phyloP scores from a whole-genome alignment of 2,797 vertebrate genomes.

The Takifugu rubripes region DNA sequence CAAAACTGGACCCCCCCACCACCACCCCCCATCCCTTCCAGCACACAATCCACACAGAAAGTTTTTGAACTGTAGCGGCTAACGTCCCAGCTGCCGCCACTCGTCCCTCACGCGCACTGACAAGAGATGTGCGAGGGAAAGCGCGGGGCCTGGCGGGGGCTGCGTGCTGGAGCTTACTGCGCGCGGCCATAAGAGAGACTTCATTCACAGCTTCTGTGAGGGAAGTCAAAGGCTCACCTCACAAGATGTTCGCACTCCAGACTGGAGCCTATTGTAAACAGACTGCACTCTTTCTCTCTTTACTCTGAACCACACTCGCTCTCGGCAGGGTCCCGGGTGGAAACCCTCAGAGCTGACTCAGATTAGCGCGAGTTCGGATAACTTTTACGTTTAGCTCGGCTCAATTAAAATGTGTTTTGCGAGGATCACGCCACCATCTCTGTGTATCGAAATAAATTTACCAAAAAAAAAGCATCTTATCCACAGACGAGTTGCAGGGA shows the following conservation, averaged over 20 bases:
- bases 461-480: too few species aligned
- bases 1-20: constrained; percentile 23
- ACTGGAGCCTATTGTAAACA: constrained; percentile 58
- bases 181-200: constrained; percentile 55
- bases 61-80: constrained; percentile 49
- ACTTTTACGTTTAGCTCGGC: neutral
- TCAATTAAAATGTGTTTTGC: neutral
- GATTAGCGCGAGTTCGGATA: constrained; percentile 1
- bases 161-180: constrained; percentile 7
- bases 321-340: constrained; percentile 35
- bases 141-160: constrained; percentile 16
- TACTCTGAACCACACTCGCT: constrained; percentile 24
- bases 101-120: constrained; percentile 28
- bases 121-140: constrained; percentile 49
- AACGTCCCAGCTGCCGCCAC: constrained; percentile 63
- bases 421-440: too few species aligned
- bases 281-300: constrained; percentile 47
- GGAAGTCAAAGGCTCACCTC: constrained; percentile 56
- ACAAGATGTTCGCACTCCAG: constrained; percentile 50
- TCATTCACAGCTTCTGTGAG: constrained; percentile 57
- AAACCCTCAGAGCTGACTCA: constrained; percentile 8
- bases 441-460: too few species aligned
- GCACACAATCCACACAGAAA: constrained; percentile 32
- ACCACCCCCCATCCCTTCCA: neutral
- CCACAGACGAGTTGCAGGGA: too few species aligned